Evolutionary conservation across 1,140 invertebrate genomes (phyloP), one percentile per base, ranked within the genome.

Genomic region (Pogonognathellus flavescens): DNA sequence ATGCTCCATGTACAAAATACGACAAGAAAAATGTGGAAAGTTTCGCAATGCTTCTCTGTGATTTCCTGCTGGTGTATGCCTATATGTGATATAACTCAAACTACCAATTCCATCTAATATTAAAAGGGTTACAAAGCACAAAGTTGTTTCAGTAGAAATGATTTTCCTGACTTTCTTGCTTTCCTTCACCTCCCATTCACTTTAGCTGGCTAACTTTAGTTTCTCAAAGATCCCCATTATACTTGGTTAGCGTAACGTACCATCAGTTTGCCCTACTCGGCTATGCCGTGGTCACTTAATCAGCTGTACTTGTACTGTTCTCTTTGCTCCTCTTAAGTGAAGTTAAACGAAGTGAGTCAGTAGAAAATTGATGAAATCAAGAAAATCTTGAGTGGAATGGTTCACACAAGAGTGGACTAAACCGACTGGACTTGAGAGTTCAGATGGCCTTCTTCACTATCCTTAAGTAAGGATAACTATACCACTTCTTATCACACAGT

Each of bases 351-450:
- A 76, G 70, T 76, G 70, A 76, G 70, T 50, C 70, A 76, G 70
- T 76, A 76, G 70, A 76, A 76, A 76, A 50, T 76, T 76, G 70
- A 31, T 13, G 70, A 50, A 76, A 76, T 76, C 70, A 76, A 76
- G 70, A 76, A 31, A 76, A 76, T 49, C 13, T 76, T 76, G 31
- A 41, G 25, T 76, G 41, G 70, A 50, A 76, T 16, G 14, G n/a
- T 9, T 49, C 16, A 76, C 13, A 76, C 25, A 16, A 50, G 25
- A 76, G n/a, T 76, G 14, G 70, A 49, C 13, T 62, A 49, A 31
- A 25, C 25, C 14, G 62, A 14, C 62, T 66, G 62, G 62, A 66
- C 62, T 31, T 31, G 22, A 25, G 62, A 25, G 3, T 10, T 25
- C 25, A 3, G 16, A 14, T 14, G 10, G 53, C 16, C 53, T 14